phyloP scores from a whole-genome alignment of 2,888 invertebrate genomes.

The Cremastinae sp. region DNA sequence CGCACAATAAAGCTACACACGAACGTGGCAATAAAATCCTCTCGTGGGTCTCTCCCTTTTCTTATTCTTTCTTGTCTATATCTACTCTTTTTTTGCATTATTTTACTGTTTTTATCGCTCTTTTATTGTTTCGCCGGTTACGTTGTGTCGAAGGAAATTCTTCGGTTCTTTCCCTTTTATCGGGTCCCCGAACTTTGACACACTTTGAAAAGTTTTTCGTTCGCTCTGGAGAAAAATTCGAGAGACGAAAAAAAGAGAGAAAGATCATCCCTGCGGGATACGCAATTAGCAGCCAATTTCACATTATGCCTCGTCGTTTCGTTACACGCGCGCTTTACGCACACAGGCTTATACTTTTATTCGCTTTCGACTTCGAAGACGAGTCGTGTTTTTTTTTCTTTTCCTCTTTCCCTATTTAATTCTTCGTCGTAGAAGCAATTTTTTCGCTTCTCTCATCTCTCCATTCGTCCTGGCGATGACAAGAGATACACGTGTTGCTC shows the following conservation, averaged over 20 bases:
- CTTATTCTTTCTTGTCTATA: neutral
- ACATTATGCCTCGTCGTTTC: conserved; percentile 56
- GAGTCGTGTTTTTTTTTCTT: neutral
- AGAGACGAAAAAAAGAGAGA: no score
- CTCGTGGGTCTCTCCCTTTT: conserved; percentile 31
- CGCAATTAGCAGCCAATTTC: conserved; percentile 71
- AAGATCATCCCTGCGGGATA: conserved; percentile 62
- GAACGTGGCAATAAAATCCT: conserved; percentile 47
- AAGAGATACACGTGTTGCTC: conserved; percentile 61
- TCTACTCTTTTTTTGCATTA: conserved; percentile 2
- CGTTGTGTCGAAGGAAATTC: no score
- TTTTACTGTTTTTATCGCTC: conserved; percentile 18
- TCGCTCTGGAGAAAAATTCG: no score
- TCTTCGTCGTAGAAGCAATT: conserved; percentile 35
- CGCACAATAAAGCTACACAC: conserved; percentile 47
- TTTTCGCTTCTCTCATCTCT: conserved; percentile 37
- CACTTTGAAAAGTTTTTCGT: no score
- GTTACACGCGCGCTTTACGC: conserved; percentile 13
- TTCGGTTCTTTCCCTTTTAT: no score
- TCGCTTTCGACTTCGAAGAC: conserved; percentile 1
- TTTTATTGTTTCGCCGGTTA: neutral
- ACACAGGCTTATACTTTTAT: conserved; percentile 30
- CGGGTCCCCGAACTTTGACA: neutral
- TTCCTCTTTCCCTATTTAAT: conserved; percentile 22
- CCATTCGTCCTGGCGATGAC: conserved; percentile 57